Conservation (phyloP, 2,113 vertebrate genomes). For the Neoarius graeffei region DNA sequence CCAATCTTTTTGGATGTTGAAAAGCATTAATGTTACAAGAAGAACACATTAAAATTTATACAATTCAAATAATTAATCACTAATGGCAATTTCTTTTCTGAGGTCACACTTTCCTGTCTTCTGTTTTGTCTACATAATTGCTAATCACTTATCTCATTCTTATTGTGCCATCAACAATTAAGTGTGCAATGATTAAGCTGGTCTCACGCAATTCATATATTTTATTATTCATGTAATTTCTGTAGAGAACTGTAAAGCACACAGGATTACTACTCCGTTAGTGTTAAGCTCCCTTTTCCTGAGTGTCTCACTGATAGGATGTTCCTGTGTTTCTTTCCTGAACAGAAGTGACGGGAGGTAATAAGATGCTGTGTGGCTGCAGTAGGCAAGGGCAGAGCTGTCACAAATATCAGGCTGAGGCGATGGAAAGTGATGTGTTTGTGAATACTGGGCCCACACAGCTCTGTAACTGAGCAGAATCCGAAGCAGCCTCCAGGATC, state of each 20-base stretch:
- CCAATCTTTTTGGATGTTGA: background rate
- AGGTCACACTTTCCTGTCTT: background rate
- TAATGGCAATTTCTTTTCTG: background rate
- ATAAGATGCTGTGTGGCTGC: slow-evolving; percentile 42
- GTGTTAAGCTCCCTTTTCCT: slow-evolving; percentile 12
- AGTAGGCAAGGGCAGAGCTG: slow-evolving; percentile 33
- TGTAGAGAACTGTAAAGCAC: slow-evolving; percentile 27
- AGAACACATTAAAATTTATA: background rate
- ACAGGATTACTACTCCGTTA: slow-evolving; percentile 26
- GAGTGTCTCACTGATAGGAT: slow-evolving; percentile 22
- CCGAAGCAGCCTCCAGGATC: slow-evolving; percentile 38
- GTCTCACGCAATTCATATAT: background rate
- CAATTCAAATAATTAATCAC: background rate
- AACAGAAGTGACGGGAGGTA: slow-evolving; percentile 34
- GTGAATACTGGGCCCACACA: slow-evolving; percentile 45
- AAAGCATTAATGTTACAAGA: background rate
- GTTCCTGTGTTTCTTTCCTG: slow-evolving; percentile 20
- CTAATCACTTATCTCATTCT: slow-evolving; percentile 4
- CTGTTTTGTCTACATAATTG: slow-evolving; percentile 11
- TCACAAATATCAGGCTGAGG: slow-evolving; percentile 39
- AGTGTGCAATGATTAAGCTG: slow-evolving; percentile 2
- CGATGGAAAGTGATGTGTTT: slow-evolving; percentile 48
- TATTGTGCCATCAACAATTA: background rate
- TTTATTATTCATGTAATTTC: slow-evolving; percentile 30
- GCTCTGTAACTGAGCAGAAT: slow-evolving; percentile 43